Conservation (phyloP, 2,888 invertebrate species). For the Sphaerophoria taeniata region DNA sequence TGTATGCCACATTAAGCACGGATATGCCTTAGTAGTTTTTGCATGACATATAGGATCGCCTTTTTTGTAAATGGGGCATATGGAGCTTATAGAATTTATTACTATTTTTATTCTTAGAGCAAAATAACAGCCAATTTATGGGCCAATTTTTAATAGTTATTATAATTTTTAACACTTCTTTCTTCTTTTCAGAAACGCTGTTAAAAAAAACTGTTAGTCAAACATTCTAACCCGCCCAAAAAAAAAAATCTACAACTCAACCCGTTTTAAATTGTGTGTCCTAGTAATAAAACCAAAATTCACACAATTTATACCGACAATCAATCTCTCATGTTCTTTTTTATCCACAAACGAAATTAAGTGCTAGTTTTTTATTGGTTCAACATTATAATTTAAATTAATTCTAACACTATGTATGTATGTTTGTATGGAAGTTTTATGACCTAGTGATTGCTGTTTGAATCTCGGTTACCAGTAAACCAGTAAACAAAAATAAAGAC, state of each 20-base stretch:
- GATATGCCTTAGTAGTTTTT: too few species aligned
- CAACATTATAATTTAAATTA: conserved; percentile 55
- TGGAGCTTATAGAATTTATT: too few species aligned
- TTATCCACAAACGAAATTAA: neutral
- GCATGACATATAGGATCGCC: too few species aligned
- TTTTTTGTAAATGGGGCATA: too few species aligned
- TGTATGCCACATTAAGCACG: too few species aligned
- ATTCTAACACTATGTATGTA: conserved; percentile 56
- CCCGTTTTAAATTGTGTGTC: neutral
- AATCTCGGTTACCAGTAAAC: neutral
- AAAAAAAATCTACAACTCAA: neutral
- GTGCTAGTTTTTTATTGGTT: conserved; percentile 34
- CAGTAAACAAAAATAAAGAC: neutral
- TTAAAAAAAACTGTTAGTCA: neutral
- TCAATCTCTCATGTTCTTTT: conserved; percentile 31
- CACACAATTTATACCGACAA: neutral
- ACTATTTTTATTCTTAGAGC: too few species aligned
- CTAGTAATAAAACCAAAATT: conserved; percentile 1
- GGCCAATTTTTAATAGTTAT: too few species aligned
- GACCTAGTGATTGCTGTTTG: conserved; percentile 53
- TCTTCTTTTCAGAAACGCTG: conserved; percentile 23
- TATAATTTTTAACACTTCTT: neutral
- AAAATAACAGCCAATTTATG: too few species aligned
- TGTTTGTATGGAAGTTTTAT: conserved; percentile 23
- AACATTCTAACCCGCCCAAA: too few species aligned